Base-by-base conservation (phyloP, 2,113 vertebrate genomes). In the Toxotes chatareus region DNA sequence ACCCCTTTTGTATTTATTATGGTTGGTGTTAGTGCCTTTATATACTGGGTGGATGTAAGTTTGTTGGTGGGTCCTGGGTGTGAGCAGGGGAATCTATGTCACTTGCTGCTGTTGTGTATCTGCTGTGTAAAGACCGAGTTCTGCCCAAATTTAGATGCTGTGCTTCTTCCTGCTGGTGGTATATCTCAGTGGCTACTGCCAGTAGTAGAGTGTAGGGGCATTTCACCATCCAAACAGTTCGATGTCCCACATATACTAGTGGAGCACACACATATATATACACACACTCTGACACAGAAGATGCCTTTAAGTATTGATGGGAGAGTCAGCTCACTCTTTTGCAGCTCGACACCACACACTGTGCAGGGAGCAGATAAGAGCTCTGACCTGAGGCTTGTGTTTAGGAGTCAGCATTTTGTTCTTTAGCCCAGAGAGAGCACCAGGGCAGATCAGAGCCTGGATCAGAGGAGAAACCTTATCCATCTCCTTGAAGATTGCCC, bases 381-480 rank as follows among this genome's bases (percentile, higher is more conserved):
- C 19, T 55, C 40, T 72, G 86, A 86, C 79, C 78, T 70, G 62
- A 1, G 44, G 86, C 42, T 0, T n/a, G 68, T 68, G 67, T 80
- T 88, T n/a, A 53, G 60, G 31, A 74, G 53, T 68, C 49, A 0
- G 36, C 34, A 44, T 82, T 55, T 83, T 88, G 67, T 86, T 86
- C 70, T 81, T 55, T 9, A 62, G 51, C 66, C 60, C 64, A 23
- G 36, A 51, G 42, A 63, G 55, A 74, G 57, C 40, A 8, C 13
- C 16, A 0, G 36, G 69, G 67, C 56, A 80, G 62, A 85, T 76
- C 73, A 34, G 63, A 21, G 32, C 79, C 61, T 38, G 68, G 85
- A 89, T 87, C 77, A 82, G 64, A 66, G 12, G 40, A 61, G 31
- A 47, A 79, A 78, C 32, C 65, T 66, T 57, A 74, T 80, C 77